These are phyloP conservation scores for Austrolebias charrua DNA, from an alignment of 2,797 vertebrate species.

Conservation along the genomic window DNA sequence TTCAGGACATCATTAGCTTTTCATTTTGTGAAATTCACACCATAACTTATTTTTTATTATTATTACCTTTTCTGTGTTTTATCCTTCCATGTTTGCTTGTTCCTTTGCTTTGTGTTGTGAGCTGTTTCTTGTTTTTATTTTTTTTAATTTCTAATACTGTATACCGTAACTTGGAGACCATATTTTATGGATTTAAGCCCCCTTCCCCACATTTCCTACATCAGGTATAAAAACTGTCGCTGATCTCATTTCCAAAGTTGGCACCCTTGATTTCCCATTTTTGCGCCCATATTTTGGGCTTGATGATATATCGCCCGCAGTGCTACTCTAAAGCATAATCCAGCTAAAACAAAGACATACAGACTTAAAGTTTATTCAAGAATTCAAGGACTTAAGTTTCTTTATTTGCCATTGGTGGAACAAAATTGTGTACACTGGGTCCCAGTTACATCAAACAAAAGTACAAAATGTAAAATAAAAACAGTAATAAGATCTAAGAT, in stretches of 20 bases:
- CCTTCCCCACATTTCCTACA: neutral
- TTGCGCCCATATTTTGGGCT: slow-evolving; percentile 7
- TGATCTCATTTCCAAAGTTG: neutral
- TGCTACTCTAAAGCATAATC: neutral
- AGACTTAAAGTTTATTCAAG: slow-evolving; percentile 1
- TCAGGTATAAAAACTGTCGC: neutral
- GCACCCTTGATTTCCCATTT: slow-evolving; percentile 9
- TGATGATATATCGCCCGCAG: slow-evolving; percentile 1
- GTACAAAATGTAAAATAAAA: no score
- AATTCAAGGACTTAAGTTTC: neutral
- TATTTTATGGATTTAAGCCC: neutral
- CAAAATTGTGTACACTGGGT: no score
- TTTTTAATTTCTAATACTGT: neutral
- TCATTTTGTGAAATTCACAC: neutral
- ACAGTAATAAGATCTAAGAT: no score
- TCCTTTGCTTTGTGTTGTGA: neutral
- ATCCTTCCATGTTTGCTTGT: neutral
- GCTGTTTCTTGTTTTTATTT: neutral
- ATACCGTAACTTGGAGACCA: neutral
- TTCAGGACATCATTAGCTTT: neutral
- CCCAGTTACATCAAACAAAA: no score
- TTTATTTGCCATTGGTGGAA: no score
- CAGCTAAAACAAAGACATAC: slow-evolving; percentile 3
- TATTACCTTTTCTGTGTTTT: neutral
- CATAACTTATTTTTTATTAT: neutral